These are phyloP conservation scores for Montipora efflorescens DNA, from an alignment of 64 coral and sea anemone species.

Conservation along the genomic window DNA sequence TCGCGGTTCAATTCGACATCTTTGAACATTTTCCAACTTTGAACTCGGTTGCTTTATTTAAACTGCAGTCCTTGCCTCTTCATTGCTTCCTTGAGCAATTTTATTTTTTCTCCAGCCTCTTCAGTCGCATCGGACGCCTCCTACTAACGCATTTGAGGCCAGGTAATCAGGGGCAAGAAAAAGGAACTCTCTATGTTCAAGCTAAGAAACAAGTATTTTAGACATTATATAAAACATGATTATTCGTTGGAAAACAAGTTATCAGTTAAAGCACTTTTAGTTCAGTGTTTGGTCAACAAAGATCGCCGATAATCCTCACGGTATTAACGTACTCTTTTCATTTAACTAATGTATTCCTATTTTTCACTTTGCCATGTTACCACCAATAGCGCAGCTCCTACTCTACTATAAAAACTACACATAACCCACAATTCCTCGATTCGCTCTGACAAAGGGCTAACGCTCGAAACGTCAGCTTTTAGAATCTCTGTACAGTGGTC, in stretches of 20 bases:
- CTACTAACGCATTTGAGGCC: conserved; percentile 43
- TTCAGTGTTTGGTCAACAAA: too few relatives aligned
- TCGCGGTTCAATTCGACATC: background rate
- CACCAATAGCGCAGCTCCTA: too few relatives aligned
- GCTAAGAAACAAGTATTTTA: background rate
- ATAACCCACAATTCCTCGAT: too few relatives aligned
- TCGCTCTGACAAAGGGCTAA: too few relatives aligned
- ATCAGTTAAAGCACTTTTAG: background rate
- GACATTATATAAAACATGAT: background rate
- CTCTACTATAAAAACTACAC: too few relatives aligned
- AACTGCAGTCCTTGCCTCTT: conserved; percentile 13
- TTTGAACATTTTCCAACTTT: conserved; percentile 65
- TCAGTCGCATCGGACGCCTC: conserved; percentile 51
- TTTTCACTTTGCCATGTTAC: too few relatives aligned
- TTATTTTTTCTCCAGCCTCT: conserved; percentile 41
- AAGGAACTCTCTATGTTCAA: background rate
- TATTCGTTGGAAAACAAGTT: background rate
- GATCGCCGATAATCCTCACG: too few relatives aligned
- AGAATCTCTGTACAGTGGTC: too few relatives aligned
- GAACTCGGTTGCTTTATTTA: conserved; percentile 42
- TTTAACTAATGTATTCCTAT: too few relatives aligned
- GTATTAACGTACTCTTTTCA: too few relatives aligned
- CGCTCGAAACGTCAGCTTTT: too few relatives aligned
- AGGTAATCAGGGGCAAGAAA: conserved; percentile 62
- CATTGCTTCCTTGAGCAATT: conserved; percentile 23